phyloP scores from a whole-genome alignment of 2,797 vertebrate genomes.

The Cossypha caffra region DNA sequence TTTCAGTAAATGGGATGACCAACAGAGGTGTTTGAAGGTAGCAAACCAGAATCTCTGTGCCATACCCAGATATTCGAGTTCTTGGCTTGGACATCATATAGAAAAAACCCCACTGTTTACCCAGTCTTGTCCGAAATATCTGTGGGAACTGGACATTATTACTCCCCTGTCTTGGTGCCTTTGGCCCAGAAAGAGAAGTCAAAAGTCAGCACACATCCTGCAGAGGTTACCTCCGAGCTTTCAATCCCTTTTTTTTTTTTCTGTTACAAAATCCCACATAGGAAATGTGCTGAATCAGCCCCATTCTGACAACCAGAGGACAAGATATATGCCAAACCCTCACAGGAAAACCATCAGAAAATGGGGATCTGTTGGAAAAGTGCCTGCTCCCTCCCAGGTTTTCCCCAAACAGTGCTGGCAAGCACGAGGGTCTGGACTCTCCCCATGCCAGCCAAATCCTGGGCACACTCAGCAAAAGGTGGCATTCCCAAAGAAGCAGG shows the following conservation, averaged over 20 bases:
- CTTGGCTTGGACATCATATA: neutral
- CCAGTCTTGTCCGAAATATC: neutral
- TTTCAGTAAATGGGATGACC: neutral
- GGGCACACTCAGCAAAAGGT: accelerated
- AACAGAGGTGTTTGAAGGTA: neutral
- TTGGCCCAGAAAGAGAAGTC: constrained; percentile 37
- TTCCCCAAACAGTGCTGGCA: accelerated
- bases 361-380: accelerated
- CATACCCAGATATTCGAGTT: neutral
- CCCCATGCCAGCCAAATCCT: neutral
- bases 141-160: constrained; percentile 54
- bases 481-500: neutral
- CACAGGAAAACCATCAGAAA: neutral
- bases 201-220: constrained; percentile 36
- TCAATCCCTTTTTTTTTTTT: neutral
- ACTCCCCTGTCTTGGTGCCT: constrained; percentile 9
- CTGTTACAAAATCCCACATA: neutral
- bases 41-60: neutral
- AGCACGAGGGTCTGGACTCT: accelerated
- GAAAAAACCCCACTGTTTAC: neutral
- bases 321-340: neutral
- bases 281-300: neutral
- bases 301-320: neutral
- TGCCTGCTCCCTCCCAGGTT: neutral
- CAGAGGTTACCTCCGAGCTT: constrained; percentile 41